Percentiles rank a stretch among this genome's conserved stretches.
Conservation (phyloP, 1,140 invertebrate genomes). For the Cyclina sinensis region DNA sequence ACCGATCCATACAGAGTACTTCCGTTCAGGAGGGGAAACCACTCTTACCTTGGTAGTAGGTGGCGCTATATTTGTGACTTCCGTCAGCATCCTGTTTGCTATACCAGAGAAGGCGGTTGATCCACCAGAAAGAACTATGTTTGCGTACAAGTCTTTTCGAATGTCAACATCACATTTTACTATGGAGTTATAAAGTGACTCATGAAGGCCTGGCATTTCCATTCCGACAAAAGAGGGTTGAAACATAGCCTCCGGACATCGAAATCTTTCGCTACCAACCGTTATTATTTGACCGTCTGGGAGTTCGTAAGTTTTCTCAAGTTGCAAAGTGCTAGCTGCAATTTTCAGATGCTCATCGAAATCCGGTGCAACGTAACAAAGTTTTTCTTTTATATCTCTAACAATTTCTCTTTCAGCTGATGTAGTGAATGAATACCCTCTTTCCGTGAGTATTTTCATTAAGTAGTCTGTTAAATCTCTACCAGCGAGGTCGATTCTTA, state of each 20-base stretch:
- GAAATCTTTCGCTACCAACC: conserved; percentile 92
- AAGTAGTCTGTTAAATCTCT: conserved; percentile 98
- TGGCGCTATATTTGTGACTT: conserved; percentile 52
- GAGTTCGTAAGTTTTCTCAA: conserved; percentile 68
- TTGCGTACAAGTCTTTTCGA: conserved; percentile 42
- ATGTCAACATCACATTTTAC: conserved; percentile 46
- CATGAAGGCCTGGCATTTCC: conserved; percentile 19
- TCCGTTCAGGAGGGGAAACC: conserved; percentile 53
- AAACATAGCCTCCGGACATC: conserved; percentile 90
- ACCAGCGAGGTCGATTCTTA: conserved; percentile 96
- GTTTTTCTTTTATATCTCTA: conserved; percentile 92
- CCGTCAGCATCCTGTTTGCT: conserved; percentile 36
- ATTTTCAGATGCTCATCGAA: conserved; percentile 97
- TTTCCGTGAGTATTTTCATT: conserved; percentile 98
- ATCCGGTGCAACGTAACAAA: conserved; percentile 85
- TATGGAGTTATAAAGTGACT: conserved; percentile 29
- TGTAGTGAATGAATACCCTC: conserved; percentile 98
- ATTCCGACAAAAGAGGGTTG: conserved; percentile 85
- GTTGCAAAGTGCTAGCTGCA: conserved; percentile 86
- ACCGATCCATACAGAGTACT: conserved; percentile 52
- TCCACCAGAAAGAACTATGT: conserved; percentile 47
- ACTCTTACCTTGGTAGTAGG: conserved; percentile 51
- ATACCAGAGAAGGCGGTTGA: conserved; percentile 42
- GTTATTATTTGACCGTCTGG: conserved; percentile 85
- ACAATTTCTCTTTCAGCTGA: conserved; percentile 89